Base-by-base conservation (phyloP, 2,888 invertebrate genomes). In the Pegoplata infirma region DNA sequence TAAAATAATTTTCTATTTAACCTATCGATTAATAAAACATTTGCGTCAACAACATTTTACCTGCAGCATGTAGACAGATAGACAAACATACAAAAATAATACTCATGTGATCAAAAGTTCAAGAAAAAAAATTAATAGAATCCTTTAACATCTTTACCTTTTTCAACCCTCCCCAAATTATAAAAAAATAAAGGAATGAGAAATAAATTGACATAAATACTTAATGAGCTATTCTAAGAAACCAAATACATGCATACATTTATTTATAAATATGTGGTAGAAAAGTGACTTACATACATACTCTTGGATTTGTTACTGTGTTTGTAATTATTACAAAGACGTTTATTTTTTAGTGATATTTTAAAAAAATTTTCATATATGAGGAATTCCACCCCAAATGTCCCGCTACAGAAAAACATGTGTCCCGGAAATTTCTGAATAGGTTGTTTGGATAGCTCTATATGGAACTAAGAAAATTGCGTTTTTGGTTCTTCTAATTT, bases 131-230 rank as follows among this genome's bases (percentile, higher is more conserved):
- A n/a, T n/a, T n/a, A n/a, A 44, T 14, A 40, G 46, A 71, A 63
- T 56, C 23, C 44, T 67, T 61, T 19, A 59, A 28, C n/a, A n/a
- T n/a, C 46, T 58, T 73, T 64, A 69, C 63, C 75, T 63, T 67
- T 68, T 69, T 49, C 19, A 51, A 64, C 47, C 47, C 28, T 8
- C 14, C 7, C 17, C 28, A 51, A 6, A n/a, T n/a, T n/a, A n/a
- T n/a, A n/a, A n/a, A n/a, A n/a, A n/a, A n/a, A n/a, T n/a, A n/a
- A n/a, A 21, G 61, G 32, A 40, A 47, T 19, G 4, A 59, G 4
- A 56, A 56, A 72, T 63, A 77, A 77, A 73, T 77, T 64, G 68
- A 73, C 46, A 77, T 77, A 68, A 77, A 77, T 77, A 68, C 23
- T 73, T 73, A 73, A 77, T 77, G 63, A 73, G 68, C 77, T 47